Conservation (phyloP, 2,113 vertebrate genomes). For the Falco punctatus region DNA sequence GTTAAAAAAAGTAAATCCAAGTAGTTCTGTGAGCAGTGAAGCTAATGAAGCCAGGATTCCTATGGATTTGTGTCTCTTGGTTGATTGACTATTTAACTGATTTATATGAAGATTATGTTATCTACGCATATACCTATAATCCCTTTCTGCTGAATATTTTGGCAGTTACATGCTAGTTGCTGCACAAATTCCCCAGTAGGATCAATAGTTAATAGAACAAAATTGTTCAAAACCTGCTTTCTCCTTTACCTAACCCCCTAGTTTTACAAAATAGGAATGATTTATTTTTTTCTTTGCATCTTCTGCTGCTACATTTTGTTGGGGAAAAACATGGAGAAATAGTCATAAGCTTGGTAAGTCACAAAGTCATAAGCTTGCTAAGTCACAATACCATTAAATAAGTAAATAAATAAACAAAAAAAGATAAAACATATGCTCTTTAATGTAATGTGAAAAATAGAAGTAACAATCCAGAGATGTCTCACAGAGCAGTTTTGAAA, state of each 20-base stretch:
- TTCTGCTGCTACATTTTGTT: neutral
- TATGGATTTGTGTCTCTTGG: slow-evolving; percentile 28
- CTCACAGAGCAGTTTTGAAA: neutral
- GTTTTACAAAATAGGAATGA: neutral
- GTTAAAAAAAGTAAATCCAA: neutral
- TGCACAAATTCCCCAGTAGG: neutral
- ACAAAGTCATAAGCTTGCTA: neutral
- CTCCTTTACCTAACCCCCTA: neutral
- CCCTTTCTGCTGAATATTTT: neutral
- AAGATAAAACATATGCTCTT: neutral
- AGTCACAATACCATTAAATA: neutral
- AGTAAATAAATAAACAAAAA: neutral
- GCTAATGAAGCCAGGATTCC: neutral
- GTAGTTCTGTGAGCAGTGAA: neutral
- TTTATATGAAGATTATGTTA: neutral
- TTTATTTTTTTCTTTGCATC: neutral
- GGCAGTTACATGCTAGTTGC: neutral
- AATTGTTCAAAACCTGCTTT: neutral
- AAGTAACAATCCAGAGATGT: neutral
- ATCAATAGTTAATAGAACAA: slow-evolving; percentile 11
- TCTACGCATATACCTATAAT: neutral
- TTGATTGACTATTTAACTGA: slow-evolving; percentile 35
- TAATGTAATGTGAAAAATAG: neutral
- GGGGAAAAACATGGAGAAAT: fast-evolving
- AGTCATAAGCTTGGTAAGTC: neutral